These are phyloP conservation scores for Tetraodon nigroviridis DNA, from an alignment of 2,113 vertebrate genomes.

Conservation along the genomic window DNA sequence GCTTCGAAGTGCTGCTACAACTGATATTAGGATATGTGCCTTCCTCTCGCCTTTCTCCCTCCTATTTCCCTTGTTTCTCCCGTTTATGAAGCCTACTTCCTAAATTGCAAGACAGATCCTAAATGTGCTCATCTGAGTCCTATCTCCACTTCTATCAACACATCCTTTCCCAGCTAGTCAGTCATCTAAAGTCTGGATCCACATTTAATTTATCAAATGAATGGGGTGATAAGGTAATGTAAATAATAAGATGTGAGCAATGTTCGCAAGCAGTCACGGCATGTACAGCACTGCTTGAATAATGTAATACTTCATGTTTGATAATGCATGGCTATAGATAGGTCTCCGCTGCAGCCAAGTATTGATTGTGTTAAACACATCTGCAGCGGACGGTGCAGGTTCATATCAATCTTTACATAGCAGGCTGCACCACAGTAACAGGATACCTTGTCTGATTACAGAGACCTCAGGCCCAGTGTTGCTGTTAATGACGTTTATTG, in stretches of 20 bases:
- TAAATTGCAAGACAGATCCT: slow-evolving; percentile 47
- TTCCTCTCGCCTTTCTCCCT: slow-evolving; percentile 27
- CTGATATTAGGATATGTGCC: slow-evolving; percentile 42
- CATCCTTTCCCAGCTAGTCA: slow-evolving; percentile 40
- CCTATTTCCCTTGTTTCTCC: slow-evolving; percentile 25
- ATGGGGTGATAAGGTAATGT: slow-evolving; percentile 45
- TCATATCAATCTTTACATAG: slow-evolving; percentile 68
- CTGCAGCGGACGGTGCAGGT: slow-evolving; percentile 60
- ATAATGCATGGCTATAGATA: slow-evolving; percentile 74
- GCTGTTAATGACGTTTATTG: slow-evolving; percentile 64
- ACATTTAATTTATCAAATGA: slow-evolving; percentile 45
- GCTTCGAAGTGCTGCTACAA: slow-evolving; percentile 45
- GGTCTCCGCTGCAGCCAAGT: slow-evolving; percentile 65
- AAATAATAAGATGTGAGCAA: slow-evolving; percentile 56
- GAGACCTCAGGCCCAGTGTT: slow-evolving; percentile 47
- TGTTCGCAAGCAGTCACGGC: slow-evolving; percentile 51
- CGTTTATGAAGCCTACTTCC: slow-evolving; percentile 46
- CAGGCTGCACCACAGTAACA: slow-evolving; percentile 59
- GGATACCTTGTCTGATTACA: slow-evolving; percentile 62
- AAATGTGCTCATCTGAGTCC: slow-evolving; percentile 25
- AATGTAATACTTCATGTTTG: slow-evolving; percentile 66
- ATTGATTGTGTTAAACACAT: slow-evolving; percentile 74
- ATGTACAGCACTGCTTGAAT: slow-evolving; percentile 61
- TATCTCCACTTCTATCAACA: slow-evolving; percentile 27
- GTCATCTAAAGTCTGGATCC: slow-evolving; percentile 18